These are phyloP conservation scores for Tanypteryx hageni DNA, from an alignment of 2,888 invertebrate species.

Conservation along the genomic window DNA sequence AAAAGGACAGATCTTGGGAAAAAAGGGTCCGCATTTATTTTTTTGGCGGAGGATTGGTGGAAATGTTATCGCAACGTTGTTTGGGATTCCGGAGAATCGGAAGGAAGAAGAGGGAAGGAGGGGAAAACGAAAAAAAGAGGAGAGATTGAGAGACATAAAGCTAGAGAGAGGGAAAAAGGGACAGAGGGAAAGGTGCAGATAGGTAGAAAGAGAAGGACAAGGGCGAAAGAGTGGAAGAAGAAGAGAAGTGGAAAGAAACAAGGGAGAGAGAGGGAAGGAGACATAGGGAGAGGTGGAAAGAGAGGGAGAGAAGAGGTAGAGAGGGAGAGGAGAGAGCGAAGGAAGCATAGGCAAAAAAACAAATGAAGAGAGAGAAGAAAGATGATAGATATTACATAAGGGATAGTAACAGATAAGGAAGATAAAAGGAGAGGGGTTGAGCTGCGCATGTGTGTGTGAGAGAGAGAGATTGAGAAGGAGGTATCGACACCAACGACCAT, in stretches of 20 bases:
- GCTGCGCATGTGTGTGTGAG: not conserved
- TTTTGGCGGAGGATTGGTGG: not conserved
- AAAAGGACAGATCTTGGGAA: constrained; percentile 3
- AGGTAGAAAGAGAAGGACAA: not conserved
- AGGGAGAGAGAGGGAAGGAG: not conserved
- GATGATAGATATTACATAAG: not conserved
- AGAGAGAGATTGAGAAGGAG: constrained; percentile 12
- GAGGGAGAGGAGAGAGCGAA: not conserved
- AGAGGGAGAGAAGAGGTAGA: not conserved
- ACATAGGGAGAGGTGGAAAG: not conserved
- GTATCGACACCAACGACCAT: not conserved
- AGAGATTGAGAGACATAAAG: not conserved
- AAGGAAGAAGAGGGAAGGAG: not conserved
- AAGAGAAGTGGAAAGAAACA: not conserved
- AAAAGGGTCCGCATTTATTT: not conserved
- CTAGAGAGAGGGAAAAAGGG: not conserved
- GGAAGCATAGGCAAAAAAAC: not conserved
- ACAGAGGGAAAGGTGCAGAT: not conserved
- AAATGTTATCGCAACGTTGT: constrained; percentile 4
- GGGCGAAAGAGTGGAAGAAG: not conserved
- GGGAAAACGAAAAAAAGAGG: not conserved
- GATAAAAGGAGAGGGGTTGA: not conserved
- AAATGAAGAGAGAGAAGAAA: not conserved
- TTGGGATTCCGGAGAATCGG: not conserved
- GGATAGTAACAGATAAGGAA: not conserved